Base-by-base conservation (phyloP, 2,113 vertebrate genomes). In the Canis aureus region DNA sequence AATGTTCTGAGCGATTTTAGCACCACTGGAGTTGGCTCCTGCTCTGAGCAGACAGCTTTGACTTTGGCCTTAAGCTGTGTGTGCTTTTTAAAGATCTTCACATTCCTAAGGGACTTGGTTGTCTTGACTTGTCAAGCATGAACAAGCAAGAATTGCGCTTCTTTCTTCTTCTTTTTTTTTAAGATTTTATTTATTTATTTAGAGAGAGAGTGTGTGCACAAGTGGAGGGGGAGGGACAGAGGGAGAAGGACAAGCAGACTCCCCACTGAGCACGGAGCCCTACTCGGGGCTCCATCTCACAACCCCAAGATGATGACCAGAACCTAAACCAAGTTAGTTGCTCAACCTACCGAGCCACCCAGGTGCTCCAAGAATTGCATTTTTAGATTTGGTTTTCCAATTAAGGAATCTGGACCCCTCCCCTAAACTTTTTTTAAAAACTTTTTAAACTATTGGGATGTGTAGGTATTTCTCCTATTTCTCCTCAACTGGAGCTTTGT, bases 361-460 rank as follows among this genome's bases (percentile, higher is more conserved):
- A 35, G 66, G 66, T 3, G 1, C 32, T 32, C 66, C 59, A 25
- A 20, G 80, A 79, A 49, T 27, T 62, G 76, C 76, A 11, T 91
- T 95, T 95, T 71, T 89, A 1, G 53, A 38, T 84, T 91, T 95
- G 69, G n/a, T 80, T 87, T 93, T 66, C 59, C 55, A 53, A 1
- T 62, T 43, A 35, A 67, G 62, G 35, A 79, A 90, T 93, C 64
- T 84, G 57, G 49, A 20, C 2, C 10, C 2, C 3, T 2, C 4
- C 10, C 17, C 7, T 8, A 3, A 2, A 43, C 19, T 43, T 23
- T n/a, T 3, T 13, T 32, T 78, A 43, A 43, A 43, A 43, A 43
- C 43, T 79, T 59, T 32, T 35, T 55, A 3, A 23, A 43, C 71
- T 55, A 2, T 25, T 92, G 25, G 43, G 20, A 66, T 71, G 12